phyloP scores from a whole-genome alignment of 2,113 vertebrate species.

The Hirundichthys speculiger region DNA sequence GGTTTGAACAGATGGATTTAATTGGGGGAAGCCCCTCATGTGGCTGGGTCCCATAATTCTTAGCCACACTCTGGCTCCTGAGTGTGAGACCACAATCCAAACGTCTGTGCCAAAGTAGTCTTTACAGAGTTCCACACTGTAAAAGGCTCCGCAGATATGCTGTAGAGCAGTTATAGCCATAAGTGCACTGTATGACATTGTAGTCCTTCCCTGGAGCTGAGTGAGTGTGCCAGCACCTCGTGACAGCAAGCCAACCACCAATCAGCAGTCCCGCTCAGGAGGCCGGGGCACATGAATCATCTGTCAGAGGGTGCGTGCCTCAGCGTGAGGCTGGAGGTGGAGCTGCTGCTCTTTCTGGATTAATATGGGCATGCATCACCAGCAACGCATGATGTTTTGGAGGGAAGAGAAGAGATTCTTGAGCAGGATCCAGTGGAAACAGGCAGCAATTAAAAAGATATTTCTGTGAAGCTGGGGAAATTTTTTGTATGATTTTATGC shows the following conservation, averaged over 20 bases:
- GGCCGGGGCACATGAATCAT: constrained; percentile 72
- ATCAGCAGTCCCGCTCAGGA: constrained; percentile 57
- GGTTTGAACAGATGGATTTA: not conserved
- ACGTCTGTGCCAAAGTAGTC: constrained; percentile 22
- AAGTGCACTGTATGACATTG: constrained; percentile 62
- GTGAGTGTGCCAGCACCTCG: constrained; percentile 68
- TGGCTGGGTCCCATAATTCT: constrained; percentile 1
- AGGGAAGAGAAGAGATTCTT: constrained; percentile 19
- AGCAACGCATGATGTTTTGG: constrained; percentile 6
- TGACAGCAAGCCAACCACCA: constrained; percentile 58
- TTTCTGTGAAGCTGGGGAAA: not conserved
- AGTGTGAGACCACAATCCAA: constrained; percentile 7
- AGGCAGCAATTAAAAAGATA: not conserved
- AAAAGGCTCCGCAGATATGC: constrained; percentile 46
- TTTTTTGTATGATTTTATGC: constrained; percentile 10
- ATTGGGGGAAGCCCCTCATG: not conserved
- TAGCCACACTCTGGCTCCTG: constrained; percentile 4
- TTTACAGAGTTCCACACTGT: constrained; percentile 34
- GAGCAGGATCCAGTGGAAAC: constrained; percentile 15
- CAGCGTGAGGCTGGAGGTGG: constrained; percentile 50
- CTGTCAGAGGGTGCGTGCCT: constrained; percentile 51
- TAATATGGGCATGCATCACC: constrained; percentile 56
- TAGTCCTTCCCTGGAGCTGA: constrained; percentile 74
- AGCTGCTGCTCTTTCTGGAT: constrained; percentile 57
- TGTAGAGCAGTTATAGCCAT: constrained; percentile 40